Percentiles rank a stretch among this genome's conserved stretches.
Evolutionary conservation across 2,113 vertebrate genomes (phyloP).

Genomic region (Myrmecobius fasciatus): DNA sequence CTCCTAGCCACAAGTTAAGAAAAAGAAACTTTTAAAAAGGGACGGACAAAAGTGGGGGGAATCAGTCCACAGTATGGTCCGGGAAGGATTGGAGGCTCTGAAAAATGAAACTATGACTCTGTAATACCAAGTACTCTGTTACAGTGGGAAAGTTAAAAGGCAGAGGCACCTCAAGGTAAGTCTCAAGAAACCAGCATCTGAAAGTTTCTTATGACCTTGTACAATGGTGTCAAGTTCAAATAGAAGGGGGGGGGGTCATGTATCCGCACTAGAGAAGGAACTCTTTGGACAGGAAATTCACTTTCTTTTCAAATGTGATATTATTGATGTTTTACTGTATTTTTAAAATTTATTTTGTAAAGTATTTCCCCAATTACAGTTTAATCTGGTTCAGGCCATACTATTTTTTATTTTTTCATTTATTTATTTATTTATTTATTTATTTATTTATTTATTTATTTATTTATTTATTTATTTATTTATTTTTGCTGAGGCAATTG

Average conservation of each 20-base stretch:
- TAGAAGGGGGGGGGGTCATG: neutral
- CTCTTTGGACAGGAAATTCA: neutral
- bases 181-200: neutral
- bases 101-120: constrained; percentile 21
- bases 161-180: neutral
- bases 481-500: too few relatives aligned
- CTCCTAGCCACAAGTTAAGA: neutral
- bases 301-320: neutral
- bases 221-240: neutral
- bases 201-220: neutral
- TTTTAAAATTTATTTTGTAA: neutral
- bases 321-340: neutral
- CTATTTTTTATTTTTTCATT: too few relatives aligned
- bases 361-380: neutral
- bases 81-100: neutral
- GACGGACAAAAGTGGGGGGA: neutral
- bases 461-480: too few relatives aligned
- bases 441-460: too few relatives aligned
- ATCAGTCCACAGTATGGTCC: neutral
- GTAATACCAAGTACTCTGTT: neutral
- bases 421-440: too few relatives aligned
- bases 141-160: constrained; percentile 1
- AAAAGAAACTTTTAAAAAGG: neutral
- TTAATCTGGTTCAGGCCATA: neutral
- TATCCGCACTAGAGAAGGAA: neutral